Conservation (phyloP, 2,888 invertebrate species). For the Stegana nigrithorax region DNA sequence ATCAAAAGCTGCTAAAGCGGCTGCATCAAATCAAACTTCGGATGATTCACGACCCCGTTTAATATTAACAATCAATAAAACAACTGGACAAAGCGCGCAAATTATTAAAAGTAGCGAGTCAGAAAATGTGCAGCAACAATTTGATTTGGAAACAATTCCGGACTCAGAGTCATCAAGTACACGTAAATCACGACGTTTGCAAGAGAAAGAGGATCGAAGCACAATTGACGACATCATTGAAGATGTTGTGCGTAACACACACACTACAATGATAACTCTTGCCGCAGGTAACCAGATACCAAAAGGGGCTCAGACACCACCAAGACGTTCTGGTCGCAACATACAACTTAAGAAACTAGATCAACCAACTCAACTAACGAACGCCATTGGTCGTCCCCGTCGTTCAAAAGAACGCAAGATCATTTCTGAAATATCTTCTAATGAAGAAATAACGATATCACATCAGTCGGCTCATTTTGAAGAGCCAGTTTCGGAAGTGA, state of each 20-base stretch:
- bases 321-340: conserved; percentile 66
- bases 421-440: conserved; percentile 73
- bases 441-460: conserved; percentile 71
- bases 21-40: conserved; percentile 12
- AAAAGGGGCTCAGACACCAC: conserved; percentile 66
- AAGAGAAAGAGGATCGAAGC: conserved; percentile 79
- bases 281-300: conserved; percentile 37
- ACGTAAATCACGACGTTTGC: conserved; percentile 83
- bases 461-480: not conserved
- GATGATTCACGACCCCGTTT: conserved; percentile 75
- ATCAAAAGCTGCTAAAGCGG: conserved; percentile 57
- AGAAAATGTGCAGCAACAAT: conserved; percentile 64
- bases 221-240: conserved; percentile 91
- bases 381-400: conserved; percentile 71
- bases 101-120: conserved; percentile 42
- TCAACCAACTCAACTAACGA: conserved; percentile 30
- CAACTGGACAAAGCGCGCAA: conserved; percentile 68
- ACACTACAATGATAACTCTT: conserved; percentile 53
- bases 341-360: conserved; percentile 62
- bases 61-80: conserved; percentile 82
- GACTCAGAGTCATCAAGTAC: conserved; percentile 72
- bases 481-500: conserved; percentile 32
- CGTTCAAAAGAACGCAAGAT: conserved; percentile 75
- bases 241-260: conserved; percentile 82
- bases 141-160: conserved; percentile 25